Conservation (phyloP, 2,113 vertebrate genomes). For the Nothoprocta perdicaria region DNA sequence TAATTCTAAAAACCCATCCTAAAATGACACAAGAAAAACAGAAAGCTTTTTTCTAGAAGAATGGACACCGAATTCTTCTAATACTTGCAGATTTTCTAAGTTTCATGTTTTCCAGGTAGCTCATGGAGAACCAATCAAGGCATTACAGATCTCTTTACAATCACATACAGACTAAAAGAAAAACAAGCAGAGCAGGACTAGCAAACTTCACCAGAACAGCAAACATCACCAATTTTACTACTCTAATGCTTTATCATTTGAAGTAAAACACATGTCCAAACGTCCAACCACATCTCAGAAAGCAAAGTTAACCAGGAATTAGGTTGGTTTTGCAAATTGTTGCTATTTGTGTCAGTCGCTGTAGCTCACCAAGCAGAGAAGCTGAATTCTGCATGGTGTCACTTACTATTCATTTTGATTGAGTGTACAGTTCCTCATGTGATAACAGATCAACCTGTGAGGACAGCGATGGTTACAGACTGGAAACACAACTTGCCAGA, state of each 20-base stretch:
- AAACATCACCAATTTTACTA: background rate
- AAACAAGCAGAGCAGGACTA: background rate
- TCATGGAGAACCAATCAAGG: background rate
- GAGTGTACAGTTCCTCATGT: background rate
- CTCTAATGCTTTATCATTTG: background rate
- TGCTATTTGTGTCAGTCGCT: background rate
- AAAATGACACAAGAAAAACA: background rate
- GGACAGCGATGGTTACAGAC: accelerated
- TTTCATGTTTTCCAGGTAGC: background rate
- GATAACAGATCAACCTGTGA: background rate
- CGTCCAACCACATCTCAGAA: background rate
- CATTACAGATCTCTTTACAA: background rate
- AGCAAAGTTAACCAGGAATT: background rate
- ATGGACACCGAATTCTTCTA: background rate
- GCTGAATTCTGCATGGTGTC: background rate
- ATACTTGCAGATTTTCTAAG: background rate
- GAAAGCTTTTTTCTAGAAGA: background rate
- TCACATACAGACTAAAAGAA: background rate
- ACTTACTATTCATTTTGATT: background rate
- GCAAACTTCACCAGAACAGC: background rate
- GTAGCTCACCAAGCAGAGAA: background rate
- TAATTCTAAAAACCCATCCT: background rate
- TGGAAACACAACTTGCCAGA: background rate
- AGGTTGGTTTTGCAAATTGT: background rate
- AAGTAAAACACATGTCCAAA: background rate